Percentiles rank a stretch among this genome's conserved stretches.
Conservation (phyloP, 2,797 vertebrate species). For the Parotocinclus haroldoi region DNA sequence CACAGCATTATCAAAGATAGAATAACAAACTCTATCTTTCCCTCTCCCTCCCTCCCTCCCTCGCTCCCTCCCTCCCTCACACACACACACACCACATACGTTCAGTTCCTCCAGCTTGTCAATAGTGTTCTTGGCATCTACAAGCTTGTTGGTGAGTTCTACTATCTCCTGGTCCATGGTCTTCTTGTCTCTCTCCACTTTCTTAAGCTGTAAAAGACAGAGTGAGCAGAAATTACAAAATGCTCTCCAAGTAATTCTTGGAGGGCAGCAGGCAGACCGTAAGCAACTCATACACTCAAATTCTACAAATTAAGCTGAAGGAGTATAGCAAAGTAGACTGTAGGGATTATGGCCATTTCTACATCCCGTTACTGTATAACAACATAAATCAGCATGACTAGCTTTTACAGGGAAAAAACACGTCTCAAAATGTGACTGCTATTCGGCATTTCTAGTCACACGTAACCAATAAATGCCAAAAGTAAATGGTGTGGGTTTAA, state of each 20-base stretch:
- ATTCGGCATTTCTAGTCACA: no score
- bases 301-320: no score
- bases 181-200: slow-evolving; percentile 94
- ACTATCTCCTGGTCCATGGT: slow-evolving; percentile 96
- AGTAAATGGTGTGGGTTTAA: no score
- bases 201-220: slow-evolving; percentile 80
- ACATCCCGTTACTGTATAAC: no score
- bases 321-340: no score
- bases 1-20: slow-evolving; percentile 8
- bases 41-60: no score
- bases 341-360: no score
- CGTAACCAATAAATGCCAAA: no score
- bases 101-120: slow-evolving; percentile 95
- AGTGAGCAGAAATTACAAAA: slow-evolving; percentile 3
- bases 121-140: slow-evolving; percentile 93
- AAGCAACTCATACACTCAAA: background rate
- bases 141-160: slow-evolving; percentile 92
- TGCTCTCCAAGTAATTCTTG: slow-evolving; percentile 6
- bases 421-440: no score
- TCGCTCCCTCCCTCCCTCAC: no score
- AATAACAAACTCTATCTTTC: background rate
- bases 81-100: slow-evolving; percentile 59
- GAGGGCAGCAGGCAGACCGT: background rate
- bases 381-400: no score
- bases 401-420: no score